A percentile compares a stretch with the other conserved stretches of the same genome.
phyloP scores from a whole-genome alignment of 2,113 vertebrate species.

The Pao palembangensis region DNA sequence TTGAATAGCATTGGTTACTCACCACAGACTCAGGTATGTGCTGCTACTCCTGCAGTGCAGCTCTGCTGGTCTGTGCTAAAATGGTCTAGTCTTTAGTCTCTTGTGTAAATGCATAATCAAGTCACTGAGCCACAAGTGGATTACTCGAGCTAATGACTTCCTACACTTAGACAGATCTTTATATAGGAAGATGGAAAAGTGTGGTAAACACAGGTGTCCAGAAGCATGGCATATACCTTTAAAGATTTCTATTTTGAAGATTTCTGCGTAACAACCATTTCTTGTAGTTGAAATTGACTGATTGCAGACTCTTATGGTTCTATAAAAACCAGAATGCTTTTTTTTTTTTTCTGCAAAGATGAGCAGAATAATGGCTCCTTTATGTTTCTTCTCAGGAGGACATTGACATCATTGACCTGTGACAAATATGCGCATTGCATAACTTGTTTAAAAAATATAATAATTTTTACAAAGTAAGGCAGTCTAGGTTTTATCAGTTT shows the following conservation, averaged over 20 bases:
- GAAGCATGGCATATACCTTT: constrained; percentile 1
- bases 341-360: neutral
- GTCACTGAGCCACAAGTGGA: constrained; percentile 64
- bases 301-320: no score
- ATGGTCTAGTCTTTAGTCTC: constrained; percentile 40
- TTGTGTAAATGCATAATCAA: constrained; percentile 54
- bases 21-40: constrained; percentile 18
- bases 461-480: no score
- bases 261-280: no score
- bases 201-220: constrained; percentile 2
- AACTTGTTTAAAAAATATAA: no score
- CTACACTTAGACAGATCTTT: constrained; percentile 57
- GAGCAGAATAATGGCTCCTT: no score
- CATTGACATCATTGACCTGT: no score
- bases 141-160: constrained; percentile 74
- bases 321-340: neutral
- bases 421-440: no score
- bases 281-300: no score
- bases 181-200: constrained; percentile 31
- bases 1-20: constrained; percentile 11
- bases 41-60: neutral
- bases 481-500: no score
- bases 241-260: no score
- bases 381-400: no score
- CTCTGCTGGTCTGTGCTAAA: constrained; percentile 16